Evolutionary conservation across 2,797 vertebrate species (phyloP), one percentile per base, ranked within the genome.

Genomic region (Heliangelus exortis): DNA sequence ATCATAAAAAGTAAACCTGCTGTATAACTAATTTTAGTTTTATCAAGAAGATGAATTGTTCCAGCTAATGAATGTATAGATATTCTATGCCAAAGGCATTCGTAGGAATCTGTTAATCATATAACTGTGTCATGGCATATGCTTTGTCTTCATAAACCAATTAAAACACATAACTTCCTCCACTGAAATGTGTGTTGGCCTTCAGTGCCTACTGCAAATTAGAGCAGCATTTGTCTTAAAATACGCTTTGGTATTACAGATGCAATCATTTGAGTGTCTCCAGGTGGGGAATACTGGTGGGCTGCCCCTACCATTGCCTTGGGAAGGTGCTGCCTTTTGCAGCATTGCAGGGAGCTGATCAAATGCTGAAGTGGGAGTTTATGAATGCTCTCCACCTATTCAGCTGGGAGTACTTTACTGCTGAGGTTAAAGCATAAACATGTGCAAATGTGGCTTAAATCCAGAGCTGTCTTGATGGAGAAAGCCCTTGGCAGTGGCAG

Each of bases 11-110:
- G 96, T 98, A 98, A 98, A 98, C 97, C 97, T 98, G 94, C 97
- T 97, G 78, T 97, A 97, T 97, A 98, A 97, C 98, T 98, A 97
- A 98, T 98, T 98, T 97, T 98, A 97, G 97, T 98, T 98, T 98
- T 98, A 98, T 97, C 97, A 97, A 97, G 97, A 97, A 98, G 98
- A 98, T 96, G 95, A 98, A 98, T 98, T 97, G 97, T 98, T 97
- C 89, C 84, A 94, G 93, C 96, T 98, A 98, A 98, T 98, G 97
- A 97, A 98, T 76, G 89, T 98, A 98, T 97, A 97, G 98, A 97
- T 97, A 97, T 96, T 98, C 97, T 95, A 94, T 97, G 97, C 98
- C 97, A 97, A 97, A 97, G 98, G 97, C 97, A 97, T 97, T 97
- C 39, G 55, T 95, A 97, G 92, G 96, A 97, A 97, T 97, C 97